Percentiles rank a stretch among this genome's conserved stretches.
Conservation (phyloP, 2,888 invertebrate genomes). For the Xanthia togata region DNA sequence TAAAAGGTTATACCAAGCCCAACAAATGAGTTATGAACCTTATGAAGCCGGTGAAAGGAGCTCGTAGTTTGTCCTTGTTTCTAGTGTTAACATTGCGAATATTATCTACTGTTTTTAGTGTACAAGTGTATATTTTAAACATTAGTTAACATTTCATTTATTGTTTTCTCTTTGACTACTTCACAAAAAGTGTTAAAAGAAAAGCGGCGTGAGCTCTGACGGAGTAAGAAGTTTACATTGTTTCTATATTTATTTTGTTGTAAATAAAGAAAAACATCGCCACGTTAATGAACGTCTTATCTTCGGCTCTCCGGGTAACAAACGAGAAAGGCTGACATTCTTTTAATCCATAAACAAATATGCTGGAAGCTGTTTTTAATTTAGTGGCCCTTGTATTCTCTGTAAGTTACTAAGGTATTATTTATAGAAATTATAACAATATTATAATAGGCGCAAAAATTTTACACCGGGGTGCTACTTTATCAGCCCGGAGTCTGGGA, state of each 20-base stretch:
- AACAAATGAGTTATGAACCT: too few relatives aligned
- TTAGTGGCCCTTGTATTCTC: neutral
- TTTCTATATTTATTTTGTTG: slow-evolving; percentile 36
- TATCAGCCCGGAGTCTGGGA: too few relatives aligned
- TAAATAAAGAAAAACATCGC: slow-evolving; percentile 30
- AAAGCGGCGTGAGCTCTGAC: neutral
- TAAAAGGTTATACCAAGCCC: too few relatives aligned
- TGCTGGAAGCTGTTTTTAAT: neutral
- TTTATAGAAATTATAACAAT: neutral
- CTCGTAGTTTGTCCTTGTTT: too few relatives aligned
- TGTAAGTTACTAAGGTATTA: neutral
- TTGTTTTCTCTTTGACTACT: neutral
- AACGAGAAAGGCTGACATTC: slow-evolving; percentile 19
- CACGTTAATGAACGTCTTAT: slow-evolving; percentile 46
- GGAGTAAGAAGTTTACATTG: slow-evolving; percentile 24
- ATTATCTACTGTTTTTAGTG: too few relatives aligned
- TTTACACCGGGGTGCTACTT: too few relatives aligned
- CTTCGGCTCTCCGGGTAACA: slow-evolving; percentile 14
- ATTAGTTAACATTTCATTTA: slow-evolving; percentile 14
- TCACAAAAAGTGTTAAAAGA: slow-evolving; percentile 14
- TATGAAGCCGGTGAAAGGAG: too few relatives aligned
- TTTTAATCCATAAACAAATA: slow-evolving; percentile 28
- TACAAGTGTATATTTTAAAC: too few relatives aligned
- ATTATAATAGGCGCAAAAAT: neutral
- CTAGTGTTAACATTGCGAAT: too few relatives aligned